Percentiles rank a stretch among this genome's conserved stretches.
phyloP scores from a whole-genome alignment of 2,113 vertebrate species.

The Leptobrachium ailaonicum region DNA sequence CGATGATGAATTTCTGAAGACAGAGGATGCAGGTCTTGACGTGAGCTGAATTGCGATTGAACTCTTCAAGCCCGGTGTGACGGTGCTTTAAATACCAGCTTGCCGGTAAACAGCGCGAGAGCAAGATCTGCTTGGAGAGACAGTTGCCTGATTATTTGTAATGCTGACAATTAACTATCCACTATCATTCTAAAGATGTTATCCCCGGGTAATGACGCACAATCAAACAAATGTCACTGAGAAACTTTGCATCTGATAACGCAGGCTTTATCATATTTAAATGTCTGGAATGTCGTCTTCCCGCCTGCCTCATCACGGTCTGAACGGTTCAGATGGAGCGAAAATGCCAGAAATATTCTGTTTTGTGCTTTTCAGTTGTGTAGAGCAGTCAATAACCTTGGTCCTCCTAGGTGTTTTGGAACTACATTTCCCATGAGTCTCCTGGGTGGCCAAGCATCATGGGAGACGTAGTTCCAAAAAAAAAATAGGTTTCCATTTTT shows the following conservation, averaged over 20 bases:
- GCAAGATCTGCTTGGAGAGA: constrained; percentile 30
- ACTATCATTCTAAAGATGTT: constrained; percentile 19
- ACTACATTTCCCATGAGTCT: too few relatives aligned
- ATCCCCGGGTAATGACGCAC: constrained; percentile 5
- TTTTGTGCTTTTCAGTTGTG: not conserved
- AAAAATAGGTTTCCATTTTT: too few relatives aligned
- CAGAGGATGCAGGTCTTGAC: constrained; percentile 53
- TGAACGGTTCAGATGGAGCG: not conserved
- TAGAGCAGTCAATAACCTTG: too few relatives aligned
- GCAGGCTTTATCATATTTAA: not conserved
- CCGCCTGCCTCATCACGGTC: not conserved
- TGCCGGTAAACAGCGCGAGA: constrained; percentile 13
- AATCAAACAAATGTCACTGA: constrained; percentile 22
- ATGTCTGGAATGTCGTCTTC: not conserved
- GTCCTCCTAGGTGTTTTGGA: too few relatives aligned
- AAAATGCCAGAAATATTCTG: not conserved
- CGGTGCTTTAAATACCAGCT: constrained; percentile 52
- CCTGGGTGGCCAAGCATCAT: too few relatives aligned
- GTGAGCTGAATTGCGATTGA: constrained; percentile 61
- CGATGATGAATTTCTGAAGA: constrained; percentile 48
- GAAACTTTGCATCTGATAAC: constrained; percentile 12
- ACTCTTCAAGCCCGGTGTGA: constrained; percentile 42
- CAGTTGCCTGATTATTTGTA: constrained; percentile 29
- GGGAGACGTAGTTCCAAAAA: too few relatives aligned
- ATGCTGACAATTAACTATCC: constrained; percentile 15